Conservation (phyloP, 1,140 invertebrate genomes). For the Chrysoperla carnea region DNA sequence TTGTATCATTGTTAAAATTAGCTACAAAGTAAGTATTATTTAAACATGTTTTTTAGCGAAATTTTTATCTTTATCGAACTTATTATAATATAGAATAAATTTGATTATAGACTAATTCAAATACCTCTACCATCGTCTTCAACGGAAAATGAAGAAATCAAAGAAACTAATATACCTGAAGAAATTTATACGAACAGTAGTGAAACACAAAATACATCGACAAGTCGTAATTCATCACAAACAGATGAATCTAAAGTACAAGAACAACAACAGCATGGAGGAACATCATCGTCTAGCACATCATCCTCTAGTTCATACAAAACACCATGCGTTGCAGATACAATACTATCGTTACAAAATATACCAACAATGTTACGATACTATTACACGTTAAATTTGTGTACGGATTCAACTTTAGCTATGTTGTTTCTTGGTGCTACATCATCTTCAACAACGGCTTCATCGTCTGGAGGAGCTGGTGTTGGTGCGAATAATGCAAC, state of each 20-base stretch:
- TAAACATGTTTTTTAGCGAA: too few relatives aligned
- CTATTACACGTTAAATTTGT: conserved; percentile 52
- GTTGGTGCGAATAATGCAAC: conserved; percentile 7
- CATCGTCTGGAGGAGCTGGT: conserved; percentile 14
- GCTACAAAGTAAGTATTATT: conserved; percentile 8
- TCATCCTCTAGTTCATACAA: not conserved
- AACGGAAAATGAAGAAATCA: conserved; percentile 12
- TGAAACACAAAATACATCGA: not conserved
- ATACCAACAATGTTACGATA: conserved; percentile 66
- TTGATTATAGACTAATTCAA: conserved; percentile 39
- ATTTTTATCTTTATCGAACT: too few relatives aligned
- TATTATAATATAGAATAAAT: conserved; percentile 7
- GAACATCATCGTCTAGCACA: conserved; percentile 1
- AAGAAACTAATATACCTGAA: conserved; percentile 14
- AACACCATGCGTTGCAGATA: conserved; percentile 44
- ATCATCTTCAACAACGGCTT: conserved; percentile 1
- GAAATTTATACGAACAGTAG: not conserved
- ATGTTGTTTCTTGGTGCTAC: conserved; percentile 22
- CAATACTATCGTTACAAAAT: conserved; percentile 43
- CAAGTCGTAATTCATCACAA: conserved; percentile 26
- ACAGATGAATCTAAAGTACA: conserved; percentile 67
- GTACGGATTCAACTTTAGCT: conserved; percentile 43
- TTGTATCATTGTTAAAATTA: conserved; percentile 49
- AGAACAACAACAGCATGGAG: conserved; percentile 28
- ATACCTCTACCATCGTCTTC: conserved; percentile 31